These are phyloP conservation scores for Melanophora roralis DNA, from an alignment of 2,888 invertebrate genomes.

Conservation along the genomic window DNA sequence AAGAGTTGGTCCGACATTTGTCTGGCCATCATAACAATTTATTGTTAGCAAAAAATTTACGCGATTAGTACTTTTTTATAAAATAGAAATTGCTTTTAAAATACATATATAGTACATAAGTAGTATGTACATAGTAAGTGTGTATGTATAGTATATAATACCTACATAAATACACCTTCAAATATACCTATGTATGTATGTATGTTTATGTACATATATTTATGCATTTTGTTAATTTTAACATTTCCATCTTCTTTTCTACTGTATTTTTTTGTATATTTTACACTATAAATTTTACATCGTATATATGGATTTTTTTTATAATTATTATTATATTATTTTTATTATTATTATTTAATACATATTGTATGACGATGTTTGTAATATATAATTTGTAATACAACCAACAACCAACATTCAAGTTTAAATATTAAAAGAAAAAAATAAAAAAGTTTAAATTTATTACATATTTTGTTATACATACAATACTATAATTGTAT, in stretches of 20 bases:
- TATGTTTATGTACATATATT: constrained; percentile 43
- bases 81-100: constrained; percentile 30
- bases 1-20: constrained; percentile 90
- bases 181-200: neutral
- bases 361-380: constrained; percentile 52
- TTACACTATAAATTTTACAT: constrained; percentile 58
- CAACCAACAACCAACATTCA: constrained; percentile 34
- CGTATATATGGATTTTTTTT: constrained; percentile 51
- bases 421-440: constrained; percentile 50
- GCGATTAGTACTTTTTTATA: constrained; percentile 79
- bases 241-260: constrained; percentile 60
- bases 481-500: constrained; percentile 38
- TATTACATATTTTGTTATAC: constrained; percentile 54
- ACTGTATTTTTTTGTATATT: constrained; percentile 50
- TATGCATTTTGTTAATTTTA: constrained; percentile 62
- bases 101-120: constrained; percentile 25
- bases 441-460: constrained; percentile 55
- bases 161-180: constrained; percentile 31
- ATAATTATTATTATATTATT: constrained; percentile 32
- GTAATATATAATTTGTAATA: constrained; percentile 46
- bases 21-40: constrained; percentile 93
- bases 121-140: neutral
- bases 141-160: constrained; percentile 31
- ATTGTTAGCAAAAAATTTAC: constrained; percentile 90
- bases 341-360: constrained; percentile 55